Base-by-base conservation (phyloP, 2,113 vertebrate species). In the Aepyceros melampus region DNA sequence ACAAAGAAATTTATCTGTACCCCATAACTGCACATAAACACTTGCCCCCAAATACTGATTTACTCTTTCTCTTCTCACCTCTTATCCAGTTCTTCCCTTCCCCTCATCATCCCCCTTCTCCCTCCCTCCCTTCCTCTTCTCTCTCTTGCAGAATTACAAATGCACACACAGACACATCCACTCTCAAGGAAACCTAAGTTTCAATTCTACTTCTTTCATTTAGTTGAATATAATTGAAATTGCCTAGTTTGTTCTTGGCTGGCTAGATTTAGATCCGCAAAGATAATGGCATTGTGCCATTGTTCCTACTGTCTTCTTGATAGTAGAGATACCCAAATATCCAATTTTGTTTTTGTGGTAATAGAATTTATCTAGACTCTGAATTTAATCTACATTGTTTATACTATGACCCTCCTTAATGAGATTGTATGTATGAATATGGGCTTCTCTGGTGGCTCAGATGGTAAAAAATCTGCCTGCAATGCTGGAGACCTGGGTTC, bases 171-270 rank as follows among this genome's bases (percentile, higher is more conserved):
- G 4, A 53, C 6, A 51, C 1, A 82, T 29, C 53, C 9, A 81
- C 64, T 95, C 43, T 25, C 19, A 53, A 88, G 51, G 1, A 62
- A 29, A 85, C 6, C 2, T 21, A n/a, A 43, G 6, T 64, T 90
- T 64, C 45, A 92, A 87, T 47, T n/a, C 40, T 53, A 60, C 29
- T 40, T 55, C 27, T 89, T 95, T 82, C 49, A 62, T 19, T 64
- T 29, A 58, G 8, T 36, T 16, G 29, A 95, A 84, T 60, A 49
- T 43, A n/a, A 89, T 12, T 78, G 31, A 82, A 56, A 87, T 6
- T 49, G 1, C 33, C 27, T 53, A 47, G 13, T 43, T 6, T 58
- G 12, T 45, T 9, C 11, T 84, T 47, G 8, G 10, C 47, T 55
- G 16, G 5, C 15, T 71, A 19, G n/a, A 84, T 29, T 64, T 91